Conservation (phyloP, 64 coral and sea anemone genomes). For the Hydrozoanthus tunicans region DNA sequence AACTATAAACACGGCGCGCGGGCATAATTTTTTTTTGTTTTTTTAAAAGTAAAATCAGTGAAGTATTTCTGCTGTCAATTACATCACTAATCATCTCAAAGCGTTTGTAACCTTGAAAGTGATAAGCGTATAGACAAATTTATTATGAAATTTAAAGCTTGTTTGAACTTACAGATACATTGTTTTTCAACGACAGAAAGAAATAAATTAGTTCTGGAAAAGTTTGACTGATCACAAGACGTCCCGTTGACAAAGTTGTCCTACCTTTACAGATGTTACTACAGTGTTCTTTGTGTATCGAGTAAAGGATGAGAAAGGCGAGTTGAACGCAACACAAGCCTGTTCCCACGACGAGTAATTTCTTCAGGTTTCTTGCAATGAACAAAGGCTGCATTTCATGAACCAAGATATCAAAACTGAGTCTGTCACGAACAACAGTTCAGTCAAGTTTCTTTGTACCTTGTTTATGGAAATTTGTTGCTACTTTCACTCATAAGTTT, state of each 20-base stretch:
- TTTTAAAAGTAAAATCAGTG: too few relatives aligned
- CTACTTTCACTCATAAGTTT: not conserved
- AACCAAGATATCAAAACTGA: not conserved
- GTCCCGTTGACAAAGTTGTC: not conserved
- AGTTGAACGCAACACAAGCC: conserved; percentile 28
- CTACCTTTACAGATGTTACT: conserved; percentile 43
- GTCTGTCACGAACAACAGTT: not conserved
- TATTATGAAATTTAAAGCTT: not conserved
- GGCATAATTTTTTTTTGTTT: too few relatives aligned
- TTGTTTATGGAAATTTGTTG: not conserved
- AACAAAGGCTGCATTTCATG: conserved; percentile 35
- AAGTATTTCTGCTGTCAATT: too few relatives aligned
- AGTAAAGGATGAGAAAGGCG: not conserved
- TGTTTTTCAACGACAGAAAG: not conserved
- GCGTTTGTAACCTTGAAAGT: too few relatives aligned
- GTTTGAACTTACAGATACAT: not conserved
- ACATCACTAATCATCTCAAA: too few relatives aligned
- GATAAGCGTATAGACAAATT: too few relatives aligned
- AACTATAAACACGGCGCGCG: too few relatives aligned
- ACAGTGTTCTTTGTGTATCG: conserved; percentile 19
- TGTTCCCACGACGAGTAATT: not conserved
- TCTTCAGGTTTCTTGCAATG: conserved; percentile 26
- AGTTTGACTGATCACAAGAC: not conserved
- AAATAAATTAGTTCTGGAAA: not conserved
- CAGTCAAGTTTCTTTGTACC: not conserved